Evolutionary conservation across 92 coral and sea anemone species (phyloP).

Genomic region (Porites rus): DNA sequence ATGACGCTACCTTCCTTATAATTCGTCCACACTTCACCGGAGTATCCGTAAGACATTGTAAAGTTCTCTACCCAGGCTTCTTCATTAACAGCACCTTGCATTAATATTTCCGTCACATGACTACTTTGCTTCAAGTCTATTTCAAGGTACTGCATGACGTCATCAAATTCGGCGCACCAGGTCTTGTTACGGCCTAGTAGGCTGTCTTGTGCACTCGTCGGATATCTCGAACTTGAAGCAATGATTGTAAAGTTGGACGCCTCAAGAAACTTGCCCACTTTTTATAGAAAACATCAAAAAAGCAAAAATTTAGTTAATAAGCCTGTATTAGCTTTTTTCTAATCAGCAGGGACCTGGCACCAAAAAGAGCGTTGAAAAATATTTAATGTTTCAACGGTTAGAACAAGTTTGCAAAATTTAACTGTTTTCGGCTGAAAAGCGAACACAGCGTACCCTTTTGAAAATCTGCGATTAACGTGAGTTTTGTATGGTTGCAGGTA

Average conservation of each 20-base stretch:
- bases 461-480: no score
- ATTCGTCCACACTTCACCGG: not conserved
- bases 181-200: conserved; percentile 36
- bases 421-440: no score
- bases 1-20: not conserved
- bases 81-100: conserved; percentile 27
- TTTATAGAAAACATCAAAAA: no score
- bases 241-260: conserved; percentile 1
- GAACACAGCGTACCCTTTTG: no score
- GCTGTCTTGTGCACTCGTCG: conserved; percentile 19
- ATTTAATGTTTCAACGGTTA: no score
- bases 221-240: conserved; percentile 35
- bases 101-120: conserved; percentile 1
- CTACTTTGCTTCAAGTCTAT: conserved; percentile 52
- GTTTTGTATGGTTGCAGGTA: no score
- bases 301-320: no score
- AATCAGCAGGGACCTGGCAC: no score
- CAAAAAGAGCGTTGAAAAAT: no score
- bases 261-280: conserved; percentile 11
- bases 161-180: conserved; percentile 80
- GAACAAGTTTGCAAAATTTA: no score
- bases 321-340: no score
- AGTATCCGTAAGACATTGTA: conserved; percentile 2
- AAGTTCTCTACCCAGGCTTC: conserved; percentile 39
- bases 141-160: conserved; percentile 58